phyloP scores from a whole-genome alignment of 2,797 vertebrate species.

The Cephalopachus bancanus region DNA sequence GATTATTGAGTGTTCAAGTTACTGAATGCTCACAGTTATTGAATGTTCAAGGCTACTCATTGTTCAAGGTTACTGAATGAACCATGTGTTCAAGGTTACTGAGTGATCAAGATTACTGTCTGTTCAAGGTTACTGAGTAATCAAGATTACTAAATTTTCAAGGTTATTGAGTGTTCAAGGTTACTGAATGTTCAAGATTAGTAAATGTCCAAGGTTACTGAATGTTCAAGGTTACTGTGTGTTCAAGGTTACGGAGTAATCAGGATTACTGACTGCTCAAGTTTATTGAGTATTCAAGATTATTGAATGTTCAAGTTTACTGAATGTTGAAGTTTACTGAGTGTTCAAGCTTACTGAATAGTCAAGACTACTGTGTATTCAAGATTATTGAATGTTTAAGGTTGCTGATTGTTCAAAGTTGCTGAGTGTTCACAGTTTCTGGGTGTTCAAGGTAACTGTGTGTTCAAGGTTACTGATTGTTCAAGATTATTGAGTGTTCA shows the following conservation, averaged over 20 bases:
- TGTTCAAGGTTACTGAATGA: not conserved
- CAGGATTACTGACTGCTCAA: no score
- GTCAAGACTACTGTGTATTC: not conserved
- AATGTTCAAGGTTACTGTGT: no score
- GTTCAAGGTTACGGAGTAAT: no score
- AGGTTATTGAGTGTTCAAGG: not conserved
- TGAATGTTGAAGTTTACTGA: not conserved
- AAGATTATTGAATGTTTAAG: not conserved
- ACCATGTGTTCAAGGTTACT: not conserved
- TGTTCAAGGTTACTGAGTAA: not conserved
- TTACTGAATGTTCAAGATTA: not conserved
- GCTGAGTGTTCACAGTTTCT: not conserved
- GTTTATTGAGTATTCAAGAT: no score
- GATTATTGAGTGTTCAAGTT: not conserved
- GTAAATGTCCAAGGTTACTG: not conserved
- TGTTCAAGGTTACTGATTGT: no score
- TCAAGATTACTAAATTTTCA: not conserved
- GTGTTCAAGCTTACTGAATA: not conserved
- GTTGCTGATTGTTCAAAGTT: no score
- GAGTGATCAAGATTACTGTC: no score
- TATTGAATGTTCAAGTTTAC: not conserved
- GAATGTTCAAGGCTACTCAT: rapidly evolving
- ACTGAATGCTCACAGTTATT: not conserved
- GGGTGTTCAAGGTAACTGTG: not conserved
- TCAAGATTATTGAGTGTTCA: no score